Evolutionary conservation across 2,797 vertebrate species (phyloP), one percentile per base, ranked within the genome.

Genomic region (Etheostoma perlongum): DNA sequence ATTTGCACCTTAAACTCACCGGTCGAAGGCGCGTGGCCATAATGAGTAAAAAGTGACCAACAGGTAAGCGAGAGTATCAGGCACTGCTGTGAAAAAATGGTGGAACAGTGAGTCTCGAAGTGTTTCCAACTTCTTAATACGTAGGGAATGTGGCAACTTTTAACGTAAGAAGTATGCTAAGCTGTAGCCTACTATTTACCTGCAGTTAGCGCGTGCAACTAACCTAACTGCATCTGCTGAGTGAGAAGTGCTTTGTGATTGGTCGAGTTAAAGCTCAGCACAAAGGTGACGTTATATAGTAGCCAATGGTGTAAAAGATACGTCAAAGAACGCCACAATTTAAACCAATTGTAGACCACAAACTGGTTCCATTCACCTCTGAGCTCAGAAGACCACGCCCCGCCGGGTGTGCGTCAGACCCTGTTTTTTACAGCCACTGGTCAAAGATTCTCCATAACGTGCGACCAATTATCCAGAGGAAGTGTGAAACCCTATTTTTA

Each of bases 11-110:
- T n/a, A 2, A 6, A 95, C 97, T 96, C 89, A 97, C 96, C 84
- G 85, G 93, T 85, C 96, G 93, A 74, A 95, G 76, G 19, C 88
- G 93, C 4, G 95, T 94, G 5, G 95, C 91, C 96, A 97, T 97
- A 42, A 64, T 66, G 62, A 66, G n/a, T 55, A 51, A 40, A 18
- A 48, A 19, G 46, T 5, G 5, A 18, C 33, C 23, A 25, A 71
- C 53, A 62, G 42, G 59, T 74, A 33, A 64, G 21, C 13, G 8
- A 48, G 15, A 57, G 15, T 13, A 1, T 12, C 46, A 6, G 10
- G 2, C 0, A 53, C 27, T 15, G 57, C 6, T 42, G 5, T n/a
- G 7, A 23, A 55, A 51, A 49, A 15, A 6, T 33, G 33, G 3
- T 14, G 13, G 6, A 66, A 48, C 2, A 8, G 1, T 5, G 2